Base-by-base conservation (phyloP, 2,113 vertebrate genomes). In the Mungos mungo region DNA sequence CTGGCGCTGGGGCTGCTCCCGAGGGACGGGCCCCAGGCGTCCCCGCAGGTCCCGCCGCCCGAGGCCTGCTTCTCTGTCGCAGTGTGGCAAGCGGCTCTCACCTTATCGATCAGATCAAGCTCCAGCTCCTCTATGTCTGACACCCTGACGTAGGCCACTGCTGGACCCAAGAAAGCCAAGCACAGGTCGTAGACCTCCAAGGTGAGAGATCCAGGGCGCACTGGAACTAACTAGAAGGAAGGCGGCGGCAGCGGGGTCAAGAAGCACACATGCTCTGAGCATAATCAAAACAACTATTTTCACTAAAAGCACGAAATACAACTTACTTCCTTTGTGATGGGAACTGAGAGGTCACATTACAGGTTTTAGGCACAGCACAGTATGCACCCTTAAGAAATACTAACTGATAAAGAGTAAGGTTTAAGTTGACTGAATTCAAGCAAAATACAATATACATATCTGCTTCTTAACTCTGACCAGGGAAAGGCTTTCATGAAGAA, bases 81-180 rank as follows among this genome's bases (percentile, higher is more conserved):
- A 9, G 33, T 1, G 81, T 76, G 80, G 52, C 66, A 45, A 79
- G n/a, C 27, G 25, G 9, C 19, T 87, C 95, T 96, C 93, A 98
- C 98, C 98, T 98, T 99, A 90, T 99, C 98, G 10, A 98, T 94
- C 65, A 99, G 93, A 72, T 99, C 98, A 21, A 99, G 97, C 86
- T 98, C 98, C 83, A 99, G 91, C 38, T 99, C 98, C 3, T 95
- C 92, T 91, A 99, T 97, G 79, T 99, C 98, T 45, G 98, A 99
- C 11, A 98, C 96, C 0, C 23, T 82, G 52, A 98, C 60, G 27
- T 97, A 93, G 88, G 98, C 98, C 19, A 77, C 35, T 23, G 98
- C 98, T 13, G 98, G 98, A 33, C 97, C 98, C 71, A 98, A 47
- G 80, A 97, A 98, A 38, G 97, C 97, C 95, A 99, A 87, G 79